Conservation (phyloP, 2,797 vertebrate genomes). For the Halcyon leucocephala region DNA sequence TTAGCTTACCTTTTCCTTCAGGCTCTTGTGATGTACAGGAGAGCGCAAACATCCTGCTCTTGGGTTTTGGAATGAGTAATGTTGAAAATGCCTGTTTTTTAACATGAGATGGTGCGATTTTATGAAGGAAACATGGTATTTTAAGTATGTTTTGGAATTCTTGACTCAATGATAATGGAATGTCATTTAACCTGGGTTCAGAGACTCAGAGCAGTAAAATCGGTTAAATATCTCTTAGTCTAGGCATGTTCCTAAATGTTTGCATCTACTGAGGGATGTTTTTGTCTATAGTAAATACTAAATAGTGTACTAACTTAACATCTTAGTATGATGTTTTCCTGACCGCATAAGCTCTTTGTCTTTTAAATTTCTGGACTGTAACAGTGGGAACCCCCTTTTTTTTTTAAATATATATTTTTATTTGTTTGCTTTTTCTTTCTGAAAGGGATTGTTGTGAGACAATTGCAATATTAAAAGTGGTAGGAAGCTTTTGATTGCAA, state of each 20-base stretch:
- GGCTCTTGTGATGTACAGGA: neutral
- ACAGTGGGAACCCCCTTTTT: no score
- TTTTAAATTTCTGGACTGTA: neutral
- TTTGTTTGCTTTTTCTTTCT: neutral
- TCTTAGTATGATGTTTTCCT: neutral
- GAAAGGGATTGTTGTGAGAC: neutral
- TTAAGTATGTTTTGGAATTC: neutral
- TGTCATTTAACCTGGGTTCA: neutral
- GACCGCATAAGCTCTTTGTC: neutral
- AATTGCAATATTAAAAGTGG: neutral
- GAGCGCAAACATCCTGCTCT: neutral
- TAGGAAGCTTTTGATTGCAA: neutral
- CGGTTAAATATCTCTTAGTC: neutral
- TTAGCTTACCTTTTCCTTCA: neutral
- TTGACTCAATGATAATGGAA: neutral
- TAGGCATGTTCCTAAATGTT: neutral
- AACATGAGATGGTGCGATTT: neutral
- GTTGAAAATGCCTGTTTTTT: neutral
- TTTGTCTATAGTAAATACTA: neutral
- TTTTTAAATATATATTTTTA: no score
- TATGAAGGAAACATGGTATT: neutral
- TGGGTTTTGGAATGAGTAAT: neutral
- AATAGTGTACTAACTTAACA: neutral
- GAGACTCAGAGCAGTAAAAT: neutral
- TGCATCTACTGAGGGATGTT: neutral